Evolutionary conservation across 2,113 vertebrate species (phyloP).

Genomic region (Neotoma lepida): DNA sequence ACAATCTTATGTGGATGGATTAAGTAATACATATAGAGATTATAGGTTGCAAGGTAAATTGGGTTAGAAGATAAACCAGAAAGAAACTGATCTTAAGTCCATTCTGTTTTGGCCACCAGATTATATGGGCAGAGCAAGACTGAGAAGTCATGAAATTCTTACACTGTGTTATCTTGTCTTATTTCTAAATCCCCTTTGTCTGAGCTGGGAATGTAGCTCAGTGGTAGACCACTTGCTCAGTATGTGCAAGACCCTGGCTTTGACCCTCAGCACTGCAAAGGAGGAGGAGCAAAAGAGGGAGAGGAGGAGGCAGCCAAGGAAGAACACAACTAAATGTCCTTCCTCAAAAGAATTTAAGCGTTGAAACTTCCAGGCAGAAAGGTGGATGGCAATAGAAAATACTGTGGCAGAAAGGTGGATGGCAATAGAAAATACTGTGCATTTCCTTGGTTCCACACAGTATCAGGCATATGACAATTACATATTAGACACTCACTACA

Average conservation of each 20-base stretch:
- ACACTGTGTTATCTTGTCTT: neutral
- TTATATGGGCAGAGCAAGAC: neutral
- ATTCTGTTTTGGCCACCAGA: neutral
- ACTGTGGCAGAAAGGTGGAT: neutral
- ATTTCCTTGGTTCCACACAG: neutral
- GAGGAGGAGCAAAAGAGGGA: neutral
- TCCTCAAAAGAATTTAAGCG: slow-evolving; percentile 12
- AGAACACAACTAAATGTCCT: neutral
- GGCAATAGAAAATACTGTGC: neutral
- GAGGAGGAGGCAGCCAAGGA: neutral
- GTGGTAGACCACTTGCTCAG: neutral
- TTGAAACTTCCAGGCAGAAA: neutral
- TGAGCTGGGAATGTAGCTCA: neutral
- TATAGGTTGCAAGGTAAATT: neutral
- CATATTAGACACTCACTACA: neutral
- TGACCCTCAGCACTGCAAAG: neutral
- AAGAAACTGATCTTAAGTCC: neutral
- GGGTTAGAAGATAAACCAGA: neutral
- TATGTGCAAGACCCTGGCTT: neutral
- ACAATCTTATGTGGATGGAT: neutral
- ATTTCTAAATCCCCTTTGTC: neutral
- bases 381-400: neutral
- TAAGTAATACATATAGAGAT: neutral
- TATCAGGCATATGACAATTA: neutral
- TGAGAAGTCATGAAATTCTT: neutral